Evolutionary conservation across 2,113 vertebrate genomes (phyloP), one percentile per base, ranked within the genome.

Genomic region (Bufo bufo): DNA sequence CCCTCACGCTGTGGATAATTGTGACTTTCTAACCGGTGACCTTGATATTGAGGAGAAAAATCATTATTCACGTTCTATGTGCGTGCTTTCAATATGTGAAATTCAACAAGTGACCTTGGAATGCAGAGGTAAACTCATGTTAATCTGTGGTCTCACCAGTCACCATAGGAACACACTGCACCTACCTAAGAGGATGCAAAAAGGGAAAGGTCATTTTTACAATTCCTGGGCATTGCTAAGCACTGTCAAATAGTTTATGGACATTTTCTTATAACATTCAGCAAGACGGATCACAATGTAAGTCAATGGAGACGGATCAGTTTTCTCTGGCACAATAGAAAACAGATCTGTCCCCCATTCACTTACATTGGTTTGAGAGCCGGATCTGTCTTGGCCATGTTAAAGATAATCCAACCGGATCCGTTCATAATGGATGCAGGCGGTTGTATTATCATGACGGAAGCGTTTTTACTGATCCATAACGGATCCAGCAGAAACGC

Each of bases 91-190:
- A 47, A 72, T 71, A 78, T 74, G 74, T 84, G 61, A 66, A 84
- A 89, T 69, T 43, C 87, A 89, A 89, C 87, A 89, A 84, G 80
- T 84, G 87, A 84, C 87, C 87, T 89, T 89, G 87, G 56, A 63
- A 69, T 49, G 59, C 71, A 78, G 74, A 69, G 66, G 17, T 52
- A 78, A 66, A 19, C 81, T 45, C 14, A 65, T 83, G 77, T 77
- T 88, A 77, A 88, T 88, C 69, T 74, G 14, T 77, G 71, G 58
- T 83, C 87, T 77, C 8, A 12, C 80, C 87, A 16, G 75, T 88
- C 80, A 77, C 80, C 87, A 88, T 88, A 83, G 86, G 66, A 88
- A 88, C 86, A 88, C 77, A 43, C 59, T 59, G 84, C 77, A 63
- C 69, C 87, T 50, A 89, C 78, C 65, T 66, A 77, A 84, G 69